Conservation (phyloP, 2,888 invertebrate species). For the Mesoligia furuncula region DNA sequence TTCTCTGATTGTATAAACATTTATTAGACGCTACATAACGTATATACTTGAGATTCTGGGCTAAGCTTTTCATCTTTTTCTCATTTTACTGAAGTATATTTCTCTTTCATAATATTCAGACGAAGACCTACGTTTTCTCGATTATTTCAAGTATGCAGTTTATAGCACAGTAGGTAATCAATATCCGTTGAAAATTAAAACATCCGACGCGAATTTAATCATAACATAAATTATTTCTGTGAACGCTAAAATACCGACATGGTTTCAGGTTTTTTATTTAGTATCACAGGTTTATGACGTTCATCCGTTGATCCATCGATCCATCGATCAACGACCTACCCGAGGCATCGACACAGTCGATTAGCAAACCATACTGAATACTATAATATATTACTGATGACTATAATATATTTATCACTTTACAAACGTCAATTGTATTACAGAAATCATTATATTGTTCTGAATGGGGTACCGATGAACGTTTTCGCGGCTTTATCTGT, state of each 20-base stretch:
- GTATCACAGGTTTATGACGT: background rate
- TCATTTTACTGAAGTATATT: background rate
- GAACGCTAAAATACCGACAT: background rate
- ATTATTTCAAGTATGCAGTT: slow-evolving; percentile 13
- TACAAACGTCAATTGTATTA: slow-evolving; percentile 37
- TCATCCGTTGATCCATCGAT: slow-evolving; percentile 23
- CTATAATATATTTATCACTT: too few relatives aligned
- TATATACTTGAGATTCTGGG: background rate
- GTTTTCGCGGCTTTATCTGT: slow-evolving; percentile 64
- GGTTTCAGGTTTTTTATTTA: slow-evolving; percentile 1
- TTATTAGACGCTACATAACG: background rate
- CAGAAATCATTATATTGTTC: slow-evolving; percentile 41
- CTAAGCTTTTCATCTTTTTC: background rate
- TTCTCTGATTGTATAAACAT: background rate
- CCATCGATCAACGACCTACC: slow-evolving; percentile 36
- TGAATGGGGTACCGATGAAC: slow-evolving; percentile 43
- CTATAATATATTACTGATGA: too few relatives aligned
- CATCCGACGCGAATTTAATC: background rate
- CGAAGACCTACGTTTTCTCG: background rate
- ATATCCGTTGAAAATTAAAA: slow-evolving; percentile 10
- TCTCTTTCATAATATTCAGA: background rate
- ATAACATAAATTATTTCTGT: slow-evolving; percentile 9
- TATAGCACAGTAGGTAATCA: background rate
- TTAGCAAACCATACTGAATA: slow-evolving; percentile 19
- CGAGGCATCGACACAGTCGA: slow-evolving; percentile 2